Conservation (phyloP, 2,888 invertebrate species). For the Sesamia inferens region DNA sequence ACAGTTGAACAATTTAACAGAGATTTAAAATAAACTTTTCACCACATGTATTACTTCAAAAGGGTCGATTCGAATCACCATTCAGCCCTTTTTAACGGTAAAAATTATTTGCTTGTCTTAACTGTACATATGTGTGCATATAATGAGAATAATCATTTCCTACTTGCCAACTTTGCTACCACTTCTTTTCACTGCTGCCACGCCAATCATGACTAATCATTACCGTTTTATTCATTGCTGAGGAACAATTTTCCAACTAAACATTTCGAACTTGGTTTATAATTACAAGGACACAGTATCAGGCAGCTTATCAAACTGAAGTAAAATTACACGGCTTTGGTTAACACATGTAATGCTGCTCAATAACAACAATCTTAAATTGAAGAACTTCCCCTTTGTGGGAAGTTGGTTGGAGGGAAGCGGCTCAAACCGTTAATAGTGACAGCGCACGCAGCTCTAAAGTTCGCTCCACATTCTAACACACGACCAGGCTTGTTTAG, state of each 20-base stretch:
- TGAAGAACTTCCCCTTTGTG: conserved; percentile 63
- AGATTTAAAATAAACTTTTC: neutral
- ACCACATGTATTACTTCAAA: neutral
- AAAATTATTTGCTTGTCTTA: neutral
- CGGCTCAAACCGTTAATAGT: conserved; percentile 57
- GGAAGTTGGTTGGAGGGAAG: conserved; percentile 51
- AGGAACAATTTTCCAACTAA: neutral
- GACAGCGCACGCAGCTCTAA: conserved; percentile 59
- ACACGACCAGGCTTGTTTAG: conserved; percentile 65
- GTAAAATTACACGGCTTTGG: conserved; percentile 45
- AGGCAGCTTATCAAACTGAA: conserved; percentile 38
- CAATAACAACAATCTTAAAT: conserved; percentile 66
- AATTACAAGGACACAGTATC: conserved; percentile 33
- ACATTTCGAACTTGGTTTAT: conserved; percentile 8
- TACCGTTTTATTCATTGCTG: neutral
- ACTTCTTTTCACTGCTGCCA: conserved; percentile 1
- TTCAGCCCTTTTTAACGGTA: neutral
- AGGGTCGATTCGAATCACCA: neutral
- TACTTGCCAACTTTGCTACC: neutral
- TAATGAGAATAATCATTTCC: neutral
- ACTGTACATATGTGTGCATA: too few species aligned
- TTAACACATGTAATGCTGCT: conserved; percentile 49
- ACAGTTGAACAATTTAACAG: conserved; percentile 13
- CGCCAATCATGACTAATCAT: neutral
- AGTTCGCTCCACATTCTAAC: conserved; percentile 67